These are phyloP conservation scores for Nannospalax galili DNA, from an alignment of 2,113 vertebrate genomes.

Conservation along the genomic window DNA sequence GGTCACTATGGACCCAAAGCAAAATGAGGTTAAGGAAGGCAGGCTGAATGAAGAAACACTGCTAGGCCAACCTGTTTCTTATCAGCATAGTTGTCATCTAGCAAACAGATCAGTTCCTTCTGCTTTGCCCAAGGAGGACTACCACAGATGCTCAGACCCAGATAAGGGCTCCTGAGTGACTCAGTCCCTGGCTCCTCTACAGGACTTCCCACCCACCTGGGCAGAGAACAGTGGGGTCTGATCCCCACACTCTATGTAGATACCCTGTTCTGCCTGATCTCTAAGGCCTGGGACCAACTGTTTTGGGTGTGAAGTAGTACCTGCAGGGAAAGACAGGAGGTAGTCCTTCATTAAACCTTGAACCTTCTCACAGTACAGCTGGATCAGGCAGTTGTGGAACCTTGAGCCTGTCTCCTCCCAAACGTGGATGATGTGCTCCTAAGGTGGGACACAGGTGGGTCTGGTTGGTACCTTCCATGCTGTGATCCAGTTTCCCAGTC, in stretches of 20 bases:
- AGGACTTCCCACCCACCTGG: background rate
- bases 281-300: background rate
- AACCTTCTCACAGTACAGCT: constrained; percentile 96
- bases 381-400: constrained; percentile 97
- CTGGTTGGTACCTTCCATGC: background rate
- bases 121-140: background rate
- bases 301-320: constrained; percentile 81
- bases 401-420: constrained; percentile 94
- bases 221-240: background rate
- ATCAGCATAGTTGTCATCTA: background rate
- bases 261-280: background rate
- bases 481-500: too few species aligned
- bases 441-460: background rate
- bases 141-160: background rate
- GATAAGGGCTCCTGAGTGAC: background rate
- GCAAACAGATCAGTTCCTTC: background rate
- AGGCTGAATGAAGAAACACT: background rate
- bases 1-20: background rate
- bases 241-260: background rate
- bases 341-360: constrained; percentile 97
- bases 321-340: constrained; percentile 92
- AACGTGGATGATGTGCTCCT: constrained; percentile 94
- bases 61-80: background rate
- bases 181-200: background rate
- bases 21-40: background rate